phyloP scores from a whole-genome alignment of 2,888 invertebrate species.

The Trichopoda pennipes region DNA sequence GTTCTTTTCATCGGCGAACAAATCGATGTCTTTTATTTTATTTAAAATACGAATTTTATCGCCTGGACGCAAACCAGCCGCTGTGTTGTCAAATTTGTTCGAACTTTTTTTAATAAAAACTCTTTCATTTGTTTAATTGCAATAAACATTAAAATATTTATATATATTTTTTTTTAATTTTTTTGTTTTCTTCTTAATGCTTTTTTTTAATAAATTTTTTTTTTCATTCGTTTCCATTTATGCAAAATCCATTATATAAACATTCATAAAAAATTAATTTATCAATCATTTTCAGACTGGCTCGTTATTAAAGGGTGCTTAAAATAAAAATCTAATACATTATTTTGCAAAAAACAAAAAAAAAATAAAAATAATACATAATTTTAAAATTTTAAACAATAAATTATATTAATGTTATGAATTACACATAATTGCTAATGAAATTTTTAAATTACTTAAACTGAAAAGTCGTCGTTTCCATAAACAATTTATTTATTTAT shows the following conservation, averaged over 20 bases:
- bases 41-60: background rate
- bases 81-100: background rate
- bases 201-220: background rate
- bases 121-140: slow-evolving; percentile 22
- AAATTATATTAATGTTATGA: slow-evolving; percentile 16
- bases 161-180: slow-evolving; percentile 35
- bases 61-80: background rate
- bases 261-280: slow-evolving; percentile 1
- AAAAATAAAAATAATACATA: slow-evolving; percentile 41
- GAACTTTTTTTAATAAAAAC: slow-evolving; percentile 3
- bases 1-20: too few species aligned
- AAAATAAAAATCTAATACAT: slow-evolving; percentile 15
- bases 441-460: background rate
- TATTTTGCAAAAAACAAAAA: background rate
- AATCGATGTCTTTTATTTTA: too few species aligned
- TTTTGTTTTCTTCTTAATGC: background rate
- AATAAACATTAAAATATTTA: slow-evolving; percentile 64
- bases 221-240: slow-evolving; percentile 22
- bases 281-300: slow-evolving; percentile 28
- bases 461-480: too few species aligned
- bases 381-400: slow-evolving; percentile 30
- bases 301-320: slow-evolving; percentile 21
- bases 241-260: slow-evolving; percentile 34
- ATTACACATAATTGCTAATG: background rate
- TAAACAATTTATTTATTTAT: too few species aligned